phyloP scores from a whole-genome alignment of 2,888 invertebrate species.

The Hypomecis punctinalis region DNA sequence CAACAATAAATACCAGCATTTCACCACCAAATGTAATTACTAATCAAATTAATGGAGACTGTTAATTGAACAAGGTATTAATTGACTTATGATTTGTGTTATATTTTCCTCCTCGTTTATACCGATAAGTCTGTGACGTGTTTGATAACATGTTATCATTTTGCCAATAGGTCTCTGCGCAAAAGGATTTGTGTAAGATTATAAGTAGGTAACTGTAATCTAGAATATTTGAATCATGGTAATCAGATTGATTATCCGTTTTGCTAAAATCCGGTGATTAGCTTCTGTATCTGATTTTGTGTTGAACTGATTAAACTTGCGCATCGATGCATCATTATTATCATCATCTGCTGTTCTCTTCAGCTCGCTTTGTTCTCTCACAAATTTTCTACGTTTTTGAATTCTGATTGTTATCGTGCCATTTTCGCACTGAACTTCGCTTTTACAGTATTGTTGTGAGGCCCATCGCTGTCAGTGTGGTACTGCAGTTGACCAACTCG shows the following conservation, averaged over 20 bases:
- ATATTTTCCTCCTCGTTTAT: conserved; percentile 25
- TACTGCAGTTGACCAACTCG: no score
- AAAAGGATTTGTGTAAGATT: conserved; percentile 7
- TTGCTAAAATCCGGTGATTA: not conserved
- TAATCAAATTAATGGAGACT: conserved; percentile 5
- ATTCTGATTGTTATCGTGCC: no score
- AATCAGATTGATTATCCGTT: not conserved
- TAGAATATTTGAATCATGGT: conserved; percentile 1
- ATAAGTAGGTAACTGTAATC: conserved; percentile 5
- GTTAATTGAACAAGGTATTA: conserved; percentile 24
- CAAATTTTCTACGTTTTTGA: no score
- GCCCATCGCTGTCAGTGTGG: no score
- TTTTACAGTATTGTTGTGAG: no score
- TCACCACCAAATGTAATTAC: conserved; percentile 5
- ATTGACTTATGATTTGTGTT: conserved; percentile 31
- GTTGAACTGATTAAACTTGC: no score
- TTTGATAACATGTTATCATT: conserved; percentile 28
- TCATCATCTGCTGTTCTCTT: no score
- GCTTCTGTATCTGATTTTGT: no score
- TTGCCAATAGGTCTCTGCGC: conserved; percentile 14
- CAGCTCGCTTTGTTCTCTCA: no score
- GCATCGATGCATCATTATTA: no score
- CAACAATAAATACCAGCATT: conserved; percentile 23
- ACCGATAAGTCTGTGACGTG: conserved; percentile 22
- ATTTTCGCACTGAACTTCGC: no score